Base-by-base conservation (phyloP, 2,797 vertebrate species). In the Sebastiscus albofasciatus region DNA sequence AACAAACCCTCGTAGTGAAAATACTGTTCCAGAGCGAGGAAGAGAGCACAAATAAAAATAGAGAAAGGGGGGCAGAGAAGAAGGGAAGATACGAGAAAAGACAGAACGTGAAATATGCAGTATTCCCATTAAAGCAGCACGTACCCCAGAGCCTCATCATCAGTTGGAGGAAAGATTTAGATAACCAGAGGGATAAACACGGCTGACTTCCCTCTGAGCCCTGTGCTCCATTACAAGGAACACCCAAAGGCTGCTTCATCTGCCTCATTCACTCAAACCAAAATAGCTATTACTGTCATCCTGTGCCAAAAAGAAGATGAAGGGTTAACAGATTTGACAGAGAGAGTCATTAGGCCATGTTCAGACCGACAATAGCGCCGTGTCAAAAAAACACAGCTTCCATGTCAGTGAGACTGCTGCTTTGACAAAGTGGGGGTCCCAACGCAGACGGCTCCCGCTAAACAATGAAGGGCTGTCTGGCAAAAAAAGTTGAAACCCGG, bases 111-210 rank as follows among this genome's bases (percentile, higher is more conserved):
- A 84, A 90, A 85, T 85, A 90, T 89, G 85, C 84, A 84, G 73
- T 34, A 81, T 89, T 83, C 78, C 86, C 69, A 79, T 89, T 85
- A 87, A 89, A 90, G 87, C 78, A 70, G 49, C 64, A 29, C 72
- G 83, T 84, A 80, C 87, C 84, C 85, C 71, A 76, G 87, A 91
- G 89, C 81, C 79, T 87, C 77, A 72, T 90, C 87, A 89, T 91
- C 87, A 89, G 88, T 83, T 72, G 80, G 78, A 88, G 87, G 75
- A 77, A 85, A 89, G 85, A 90, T 90, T 87, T 86, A 88, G 93
- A 94, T 94, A 95, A 94, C 93, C 91, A 82, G 91, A 93, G 94
- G 93, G 91, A 89, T 94, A 93, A 95, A 95, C 94, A 93, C 56
- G 24, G 64, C 90, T 83, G 77, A 91, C 86, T 90, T 91, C 71